Conservation (phyloP, 2,113 vertebrate genomes). For the Pandion haliaetus region DNA sequence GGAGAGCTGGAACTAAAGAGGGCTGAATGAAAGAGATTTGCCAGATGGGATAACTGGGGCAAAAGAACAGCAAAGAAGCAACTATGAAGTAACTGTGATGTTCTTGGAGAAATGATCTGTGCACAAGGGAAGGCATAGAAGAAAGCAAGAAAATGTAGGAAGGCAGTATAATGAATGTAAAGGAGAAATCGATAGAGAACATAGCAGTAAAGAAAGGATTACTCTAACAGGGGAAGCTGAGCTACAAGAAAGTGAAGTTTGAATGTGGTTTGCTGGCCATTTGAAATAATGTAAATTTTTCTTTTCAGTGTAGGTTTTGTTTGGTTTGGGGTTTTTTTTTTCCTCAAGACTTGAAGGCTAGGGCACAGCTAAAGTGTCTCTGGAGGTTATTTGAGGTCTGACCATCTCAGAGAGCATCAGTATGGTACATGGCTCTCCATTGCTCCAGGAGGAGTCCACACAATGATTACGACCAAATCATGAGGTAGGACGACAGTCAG, state of each 20-base stretch:
- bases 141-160: not conserved
- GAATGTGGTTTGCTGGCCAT: not conserved
- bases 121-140: not conserved
- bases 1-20: not conserved
- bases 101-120: not conserved
- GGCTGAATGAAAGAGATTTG: not conserved
- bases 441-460: not conserved
- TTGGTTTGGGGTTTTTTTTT: not conserved
- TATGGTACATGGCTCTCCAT: not conserved
- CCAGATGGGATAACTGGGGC: not conserved
- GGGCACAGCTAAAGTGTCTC: not conserved
- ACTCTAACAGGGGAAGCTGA: not conserved
- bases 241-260: not conserved
- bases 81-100: not conserved
- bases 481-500: not conserved
- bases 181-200: not conserved
- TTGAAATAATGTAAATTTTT: not conserved
- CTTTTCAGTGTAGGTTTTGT: not conserved
- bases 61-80: not conserved
- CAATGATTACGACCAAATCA: not conserved
- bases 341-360: not conserved
- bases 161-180: not conserved
- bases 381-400: not conserved
- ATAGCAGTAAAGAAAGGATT: not conserved
- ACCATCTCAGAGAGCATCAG: not conserved